phyloP scores from a whole-genome alignment of 2,113 vertebrate species.

The Paracanthobrama guichenoti region DNA sequence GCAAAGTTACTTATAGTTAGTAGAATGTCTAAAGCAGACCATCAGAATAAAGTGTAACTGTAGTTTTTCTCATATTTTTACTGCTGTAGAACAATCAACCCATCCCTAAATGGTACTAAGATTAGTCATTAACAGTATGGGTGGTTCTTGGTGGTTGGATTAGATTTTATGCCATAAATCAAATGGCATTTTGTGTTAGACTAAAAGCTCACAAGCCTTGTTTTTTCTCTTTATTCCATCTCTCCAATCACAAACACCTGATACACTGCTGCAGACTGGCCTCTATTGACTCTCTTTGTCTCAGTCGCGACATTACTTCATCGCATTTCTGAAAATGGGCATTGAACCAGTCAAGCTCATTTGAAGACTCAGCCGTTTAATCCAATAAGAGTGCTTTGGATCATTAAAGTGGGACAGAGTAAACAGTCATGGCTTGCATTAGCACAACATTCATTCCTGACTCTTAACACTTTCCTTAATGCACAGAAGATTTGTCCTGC shows the following conservation, averaged over 20 bases:
- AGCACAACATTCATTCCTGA: neutral
- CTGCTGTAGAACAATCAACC: neutral
- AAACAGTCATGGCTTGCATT: constrained; percentile 1
- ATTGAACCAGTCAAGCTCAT: constrained; percentile 36
- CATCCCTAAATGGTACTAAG: neutral
- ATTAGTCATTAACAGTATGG: neutral
- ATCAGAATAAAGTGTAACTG: no score
- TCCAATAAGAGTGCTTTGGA: constrained; percentile 27
- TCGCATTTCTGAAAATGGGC: neutral
- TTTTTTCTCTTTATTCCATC: neutral
- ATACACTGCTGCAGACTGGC: constrained; percentile 14
- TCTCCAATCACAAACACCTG: neutral
- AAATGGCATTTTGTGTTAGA: neutral
- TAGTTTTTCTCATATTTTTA: no score
- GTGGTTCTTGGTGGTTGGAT: neutral
- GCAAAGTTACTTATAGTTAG: no score
- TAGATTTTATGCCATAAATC: neutral
- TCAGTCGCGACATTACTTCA: constrained; percentile 24
- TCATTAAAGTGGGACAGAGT: neutral
- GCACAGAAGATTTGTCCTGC: neutral
- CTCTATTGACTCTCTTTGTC: constrained; percentile 25
- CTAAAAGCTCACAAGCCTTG: neutral
- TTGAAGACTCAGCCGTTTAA: constrained; percentile 24
- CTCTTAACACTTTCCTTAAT: neutral
- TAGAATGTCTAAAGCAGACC: no score